Percentiles rank a stretch among this genome's conserved stretches.
phyloP scores from a whole-genome alignment of 2,113 vertebrate genomes.

The Pao palembangensis region DNA sequence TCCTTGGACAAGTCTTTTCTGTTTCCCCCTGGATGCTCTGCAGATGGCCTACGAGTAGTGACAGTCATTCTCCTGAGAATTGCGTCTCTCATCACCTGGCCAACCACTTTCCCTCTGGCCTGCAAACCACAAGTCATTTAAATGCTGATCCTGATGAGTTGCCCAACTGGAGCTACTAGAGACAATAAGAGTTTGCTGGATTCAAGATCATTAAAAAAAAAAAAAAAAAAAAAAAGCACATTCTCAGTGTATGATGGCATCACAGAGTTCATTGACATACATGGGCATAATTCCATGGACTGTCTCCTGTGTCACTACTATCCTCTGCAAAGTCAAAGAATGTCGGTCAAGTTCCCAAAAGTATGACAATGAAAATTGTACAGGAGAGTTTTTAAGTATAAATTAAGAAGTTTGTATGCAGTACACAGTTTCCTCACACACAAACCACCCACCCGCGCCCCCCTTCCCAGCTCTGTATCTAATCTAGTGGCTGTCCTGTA shows the following conservation, averaged over 20 bases:
- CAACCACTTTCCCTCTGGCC: conserved; percentile 21
- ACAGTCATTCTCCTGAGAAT: conserved; percentile 39
- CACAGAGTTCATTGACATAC: conserved; percentile 51
- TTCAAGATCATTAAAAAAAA: conserved; percentile 50
- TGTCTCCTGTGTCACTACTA: conserved; percentile 14
- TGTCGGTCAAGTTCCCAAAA: background rate
- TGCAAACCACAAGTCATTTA: conserved; percentile 37
- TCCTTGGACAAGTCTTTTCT: conserved; percentile 29
- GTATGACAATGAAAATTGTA: conserved; percentile 11
- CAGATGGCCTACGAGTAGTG: conserved; percentile 41
- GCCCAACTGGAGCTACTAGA: background rate
- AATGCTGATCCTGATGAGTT: conserved; percentile 38
- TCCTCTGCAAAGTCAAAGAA: conserved; percentile 20
- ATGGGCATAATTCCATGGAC: conserved; percentile 5
- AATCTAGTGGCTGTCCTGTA: conserved; percentile 22
- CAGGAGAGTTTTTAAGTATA: too few species aligned
- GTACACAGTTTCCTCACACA: conserved; percentile 18
- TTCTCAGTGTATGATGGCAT: conserved; percentile 41
- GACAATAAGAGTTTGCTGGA: conserved; percentile 19
- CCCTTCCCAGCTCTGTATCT: conserved; percentile 25
- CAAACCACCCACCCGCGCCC: conserved; percentile 17
- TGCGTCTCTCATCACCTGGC: conserved; percentile 31
- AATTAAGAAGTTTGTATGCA: conserved; percentile 5
- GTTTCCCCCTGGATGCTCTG: conserved; percentile 41
- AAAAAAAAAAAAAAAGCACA: conserved; percentile 19